Percentiles rank a stretch among this genome's conserved stretches.
These are phyloP conservation scores for Crotalus adamanteus DNA, from an alignment of 2,797 vertebrate species.

Conservation along the genomic window DNA sequence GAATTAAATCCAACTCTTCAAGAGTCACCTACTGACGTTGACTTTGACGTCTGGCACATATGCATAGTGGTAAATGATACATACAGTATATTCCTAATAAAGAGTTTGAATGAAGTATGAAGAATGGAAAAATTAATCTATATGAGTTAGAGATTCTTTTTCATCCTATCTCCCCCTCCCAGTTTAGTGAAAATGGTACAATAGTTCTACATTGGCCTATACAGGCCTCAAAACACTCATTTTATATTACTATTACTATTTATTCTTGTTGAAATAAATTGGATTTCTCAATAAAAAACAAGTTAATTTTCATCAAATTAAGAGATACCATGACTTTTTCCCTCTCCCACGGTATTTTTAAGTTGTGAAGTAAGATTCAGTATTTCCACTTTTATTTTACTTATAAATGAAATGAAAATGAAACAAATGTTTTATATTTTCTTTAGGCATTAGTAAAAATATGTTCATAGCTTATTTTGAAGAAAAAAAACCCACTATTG, in stretches of 20 bases:
- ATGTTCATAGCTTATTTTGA: background rate
- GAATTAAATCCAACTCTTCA: conserved; percentile 64
- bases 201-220: background rate
- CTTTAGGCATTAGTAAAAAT: background rate
- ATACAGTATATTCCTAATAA: background rate
- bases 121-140: background rate
- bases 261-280: background rate
- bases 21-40: conserved; percentile 71
- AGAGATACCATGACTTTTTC: background rate
- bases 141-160: background rate
- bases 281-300: background rate
- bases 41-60: conserved; percentile 64
- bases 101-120: conserved; percentile 28
- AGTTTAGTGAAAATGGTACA: background rate
- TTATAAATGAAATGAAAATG: background rate
- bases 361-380: background rate
- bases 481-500: background rate
- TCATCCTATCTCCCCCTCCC: background rate
- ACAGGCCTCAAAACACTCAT: background rate
- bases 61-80: background rate
- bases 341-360: background rate
- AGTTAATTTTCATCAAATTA: background rate
- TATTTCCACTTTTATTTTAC: background rate
- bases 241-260: background rate
- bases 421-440: background rate